phyloP scores from a whole-genome alignment of 1,140 invertebrate genomes.

The Mactra quadrangularis region DNA sequence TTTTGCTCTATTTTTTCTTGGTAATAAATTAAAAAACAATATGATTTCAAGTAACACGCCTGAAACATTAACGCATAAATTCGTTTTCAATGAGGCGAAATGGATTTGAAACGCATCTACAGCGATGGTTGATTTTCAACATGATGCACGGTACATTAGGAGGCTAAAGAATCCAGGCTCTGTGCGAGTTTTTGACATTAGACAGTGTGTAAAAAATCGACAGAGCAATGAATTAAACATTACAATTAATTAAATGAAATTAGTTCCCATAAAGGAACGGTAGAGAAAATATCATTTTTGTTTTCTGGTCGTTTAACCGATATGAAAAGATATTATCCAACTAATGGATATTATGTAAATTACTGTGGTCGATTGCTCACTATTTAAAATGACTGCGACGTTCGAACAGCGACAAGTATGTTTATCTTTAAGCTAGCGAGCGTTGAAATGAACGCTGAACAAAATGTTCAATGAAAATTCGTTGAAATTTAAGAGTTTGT shows the following conservation, averaged over 20 bases:
- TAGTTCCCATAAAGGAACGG: not conserved
- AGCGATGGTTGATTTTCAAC: not conserved
- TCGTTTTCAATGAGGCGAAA: conserved; percentile 48
- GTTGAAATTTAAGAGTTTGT: too few relatives aligned
- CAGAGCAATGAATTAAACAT: conserved; percentile 40
- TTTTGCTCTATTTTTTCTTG: too few relatives aligned
- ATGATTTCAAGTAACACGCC: not conserved
- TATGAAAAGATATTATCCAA: too few relatives aligned
- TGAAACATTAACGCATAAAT: conserved; percentile 29
- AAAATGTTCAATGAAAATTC: too few relatives aligned
- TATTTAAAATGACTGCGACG: too few relatives aligned
- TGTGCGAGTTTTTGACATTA: conserved; percentile 1
- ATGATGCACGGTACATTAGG: conserved; percentile 13
- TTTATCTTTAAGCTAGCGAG: too few relatives aligned
- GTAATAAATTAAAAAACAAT: conserved; percentile 28
- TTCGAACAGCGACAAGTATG: too few relatives aligned
- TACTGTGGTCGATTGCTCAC: too few relatives aligned
- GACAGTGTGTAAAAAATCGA: not conserved
- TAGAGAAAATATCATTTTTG: too few relatives aligned
- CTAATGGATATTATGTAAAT: too few relatives aligned
- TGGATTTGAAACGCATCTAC: conserved; percentile 48
- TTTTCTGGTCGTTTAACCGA: too few relatives aligned
- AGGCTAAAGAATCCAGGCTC: not conserved
- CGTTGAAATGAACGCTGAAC: too few relatives aligned
- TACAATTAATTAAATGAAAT: conserved; percentile 51